Conservation (phyloP, 2,888 invertebrate species). For the Opisthograptis luteolata region DNA sequence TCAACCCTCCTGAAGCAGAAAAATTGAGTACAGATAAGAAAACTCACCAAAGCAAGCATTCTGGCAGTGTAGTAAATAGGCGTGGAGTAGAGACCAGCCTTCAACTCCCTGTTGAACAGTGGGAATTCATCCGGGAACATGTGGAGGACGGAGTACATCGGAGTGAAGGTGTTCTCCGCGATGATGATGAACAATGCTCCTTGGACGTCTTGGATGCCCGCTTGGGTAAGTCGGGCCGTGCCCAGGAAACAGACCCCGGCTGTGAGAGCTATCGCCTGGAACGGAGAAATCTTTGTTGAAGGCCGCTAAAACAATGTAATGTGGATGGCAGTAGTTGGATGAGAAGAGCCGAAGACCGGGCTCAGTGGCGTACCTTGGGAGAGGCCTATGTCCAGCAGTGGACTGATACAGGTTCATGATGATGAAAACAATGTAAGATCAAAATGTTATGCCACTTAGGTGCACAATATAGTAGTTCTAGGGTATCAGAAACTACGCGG, state of each 20-base stretch:
- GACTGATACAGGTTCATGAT: too few relatives aligned
- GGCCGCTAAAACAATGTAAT: neutral
- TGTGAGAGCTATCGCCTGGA: slow-evolving; percentile 88
- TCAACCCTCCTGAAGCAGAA: neutral
- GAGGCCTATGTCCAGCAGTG: too few relatives aligned
- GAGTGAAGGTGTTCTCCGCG: slow-evolving; percentile 95
- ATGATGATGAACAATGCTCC: slow-evolving; percentile 95
- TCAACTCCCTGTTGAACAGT: slow-evolving; percentile 91
- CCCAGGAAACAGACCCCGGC: slow-evolving; percentile 94
- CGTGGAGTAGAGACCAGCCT: slow-evolving; percentile 92
- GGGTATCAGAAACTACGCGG: too few relatives aligned
- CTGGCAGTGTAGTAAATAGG: slow-evolving; percentile 92
- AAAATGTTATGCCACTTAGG: too few relatives aligned
- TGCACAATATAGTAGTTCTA: too few relatives aligned
- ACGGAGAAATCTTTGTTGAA: neutral
- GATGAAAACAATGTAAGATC: too few relatives aligned
- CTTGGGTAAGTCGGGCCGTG: slow-evolving; percentile 88
- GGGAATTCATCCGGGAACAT: slow-evolving; percentile 93
- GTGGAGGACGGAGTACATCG: slow-evolving; percentile 95
- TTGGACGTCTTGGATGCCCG: slow-evolving; percentile 94
- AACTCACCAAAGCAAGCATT: slow-evolving; percentile 89
- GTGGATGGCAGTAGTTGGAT: too few relatives aligned
- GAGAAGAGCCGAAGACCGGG: too few relatives aligned
- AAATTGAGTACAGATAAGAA: neutral
- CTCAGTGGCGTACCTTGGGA: too few relatives aligned